Conservation (phyloP, 2,113 vertebrate genomes). For the mouse (Mus musculus) region GRCm39 chr14:46363501-46364000, state of each 20-base stretch:
- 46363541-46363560: not conserved
- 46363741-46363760: slow-evolving; percentile 7
- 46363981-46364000: not conserved
- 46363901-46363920: not conserved
- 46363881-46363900: no score
- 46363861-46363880: not conserved
- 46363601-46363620: not conserved
- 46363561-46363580: not conserved
- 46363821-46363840: not conserved
- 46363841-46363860: not conserved
- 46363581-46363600: not conserved
- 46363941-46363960: not conserved
- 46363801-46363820: not conserved
- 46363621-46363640: not conserved
- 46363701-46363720: not conserved
- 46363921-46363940: not conserved
- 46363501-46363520: not conserved
- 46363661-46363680: not conserved
- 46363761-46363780: slow-evolving; percentile 5
- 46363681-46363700: not conserved
- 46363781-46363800: not conserved
- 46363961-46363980: not conserved
- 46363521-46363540: not conserved
- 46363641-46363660: not conserved
- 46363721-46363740: not conserved